Evolutionary conservation across 2,797 vertebrate genomes (phyloP), one percentile per base, ranked within the genome.

Genomic region (Syndactyla subalaris): DNA sequence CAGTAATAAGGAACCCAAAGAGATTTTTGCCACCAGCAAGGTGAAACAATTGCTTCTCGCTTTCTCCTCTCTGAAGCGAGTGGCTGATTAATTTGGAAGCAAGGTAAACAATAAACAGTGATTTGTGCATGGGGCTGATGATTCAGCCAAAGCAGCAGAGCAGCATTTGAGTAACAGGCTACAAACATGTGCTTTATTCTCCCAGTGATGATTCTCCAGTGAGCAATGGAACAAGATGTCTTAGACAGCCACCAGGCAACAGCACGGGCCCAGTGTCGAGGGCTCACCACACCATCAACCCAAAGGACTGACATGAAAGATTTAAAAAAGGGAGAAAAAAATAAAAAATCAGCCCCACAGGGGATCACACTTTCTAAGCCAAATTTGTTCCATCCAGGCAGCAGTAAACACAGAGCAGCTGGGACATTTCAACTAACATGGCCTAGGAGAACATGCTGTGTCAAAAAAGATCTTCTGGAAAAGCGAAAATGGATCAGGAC

Each of bases 41-140:
- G 81, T 88, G 92, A 65, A 95, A 92, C 80, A 88, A 91, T 43
- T 68, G 34, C 72, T 95, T 65, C 84, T 95, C 84, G 90, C 72
- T 85, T 89, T 84, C 91, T 92, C 72, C 84, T 80, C 75, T 38
- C 19, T 15, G 27, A 92, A 84, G 57, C 63, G 39, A 91, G 65
- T 38, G 2, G 3, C 92, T 96, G 95, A 91, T 96, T 92, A 97
- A 94, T 83, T 97, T 4, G 0, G 89, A 73, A 95, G 78, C 92
- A 89, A 95, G 73, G 95, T 96, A 96, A 96, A 96, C 85, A 96
- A 93, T 88, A 95, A 95, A 96, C 87, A 93, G 73, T 80, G 89
- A 91, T 95, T 74, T 96, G 84, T 75, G 89, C 95, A 96, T 41
- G 22, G 82, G 78, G 89, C 39, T 88, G 92, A 75, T 88, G 95